Conservation (phyloP, 2,113 vertebrate species). For the Cyanoliseus patagonus region DNA sequence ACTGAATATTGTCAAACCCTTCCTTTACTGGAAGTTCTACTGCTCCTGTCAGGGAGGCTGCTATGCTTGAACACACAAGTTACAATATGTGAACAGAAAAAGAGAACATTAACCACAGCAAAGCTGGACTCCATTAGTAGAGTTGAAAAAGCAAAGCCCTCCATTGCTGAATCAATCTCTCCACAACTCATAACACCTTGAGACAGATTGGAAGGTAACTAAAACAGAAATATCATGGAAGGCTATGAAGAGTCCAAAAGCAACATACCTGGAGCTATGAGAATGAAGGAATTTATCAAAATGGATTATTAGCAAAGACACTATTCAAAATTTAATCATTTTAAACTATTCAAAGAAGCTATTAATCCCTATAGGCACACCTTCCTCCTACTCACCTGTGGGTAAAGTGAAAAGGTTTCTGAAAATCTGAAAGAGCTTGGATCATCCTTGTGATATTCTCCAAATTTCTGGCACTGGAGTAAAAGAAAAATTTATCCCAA, state of each 20-base stretch:
- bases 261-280: not conserved
- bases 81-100: not conserved
- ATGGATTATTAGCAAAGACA: not conserved
- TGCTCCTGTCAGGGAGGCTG: not conserved
- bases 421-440: slow-evolving; percentile 97
- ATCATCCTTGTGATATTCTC: slow-evolving; percentile 98
- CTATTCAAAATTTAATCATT: not conserved
- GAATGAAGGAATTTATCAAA: not conserved
- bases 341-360: not conserved
- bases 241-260: not conserved
- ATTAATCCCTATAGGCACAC: not conserved
- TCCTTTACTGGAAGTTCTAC: not conserved
- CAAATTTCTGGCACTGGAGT: slow-evolving; percentile 96
- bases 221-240: not conserved
- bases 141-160: not conserved
- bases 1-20: not conserved
- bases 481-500: slow-evolving; percentile 20
- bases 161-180: not conserved
- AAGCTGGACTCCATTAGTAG: not conserved
- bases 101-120: not conserved
- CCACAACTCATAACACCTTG: not conserved
- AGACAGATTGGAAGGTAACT: not conserved
- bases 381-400: slow-evolving; percentile 82
- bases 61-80: not conserved
- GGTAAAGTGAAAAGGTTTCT: slow-evolving; percentile 97